These are phyloP conservation scores for Ecdyonurus torrentis DNA, from an alignment of 2,888 invertebrate species.

Conservation along the genomic window DNA sequence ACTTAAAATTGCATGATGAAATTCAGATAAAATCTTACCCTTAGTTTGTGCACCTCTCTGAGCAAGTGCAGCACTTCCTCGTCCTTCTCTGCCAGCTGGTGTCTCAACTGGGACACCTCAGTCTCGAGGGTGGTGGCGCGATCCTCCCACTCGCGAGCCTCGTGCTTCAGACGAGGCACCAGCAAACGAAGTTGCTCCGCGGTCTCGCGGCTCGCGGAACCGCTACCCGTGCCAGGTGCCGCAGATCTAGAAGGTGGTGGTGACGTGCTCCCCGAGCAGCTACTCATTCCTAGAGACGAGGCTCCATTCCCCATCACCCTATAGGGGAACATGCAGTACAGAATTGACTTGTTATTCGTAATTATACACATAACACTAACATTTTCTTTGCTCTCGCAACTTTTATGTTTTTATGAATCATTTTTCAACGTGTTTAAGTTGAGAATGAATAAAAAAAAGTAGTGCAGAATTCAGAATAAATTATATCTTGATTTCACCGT, in stretches of 20 bases:
- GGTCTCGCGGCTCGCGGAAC: constrained; percentile 12
- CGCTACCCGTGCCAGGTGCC: constrained; percentile 4
- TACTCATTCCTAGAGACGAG: neutral
- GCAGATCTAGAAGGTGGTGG: constrained; percentile 11
- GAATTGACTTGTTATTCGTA: too few species aligned
- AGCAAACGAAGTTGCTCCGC: constrained; percentile 25
- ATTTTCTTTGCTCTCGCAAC: too few species aligned
- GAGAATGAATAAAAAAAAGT: too few species aligned
- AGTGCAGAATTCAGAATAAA: too few species aligned
- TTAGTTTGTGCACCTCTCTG: constrained; percentile 52
- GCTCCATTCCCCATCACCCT: neutral
- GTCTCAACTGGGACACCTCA: constrained; percentile 36
- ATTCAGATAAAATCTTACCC: too few species aligned
- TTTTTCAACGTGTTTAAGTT: too few species aligned
- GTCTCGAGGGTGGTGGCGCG: constrained; percentile 31
- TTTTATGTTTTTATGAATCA: too few species aligned
- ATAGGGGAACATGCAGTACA: neutral
- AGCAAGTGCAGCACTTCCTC: constrained; percentile 40
- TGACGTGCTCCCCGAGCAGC: neutral
- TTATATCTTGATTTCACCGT: too few species aligned
- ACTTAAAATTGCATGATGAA: too few species aligned
- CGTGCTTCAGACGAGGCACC: constrained; percentile 30
- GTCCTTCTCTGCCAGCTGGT: constrained; percentile 35
- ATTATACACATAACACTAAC: too few species aligned
- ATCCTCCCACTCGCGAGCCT: constrained; percentile 31